phyloP scores from a whole-genome alignment of 2,797 vertebrate genomes.

The Onychomys torridus region DNA sequence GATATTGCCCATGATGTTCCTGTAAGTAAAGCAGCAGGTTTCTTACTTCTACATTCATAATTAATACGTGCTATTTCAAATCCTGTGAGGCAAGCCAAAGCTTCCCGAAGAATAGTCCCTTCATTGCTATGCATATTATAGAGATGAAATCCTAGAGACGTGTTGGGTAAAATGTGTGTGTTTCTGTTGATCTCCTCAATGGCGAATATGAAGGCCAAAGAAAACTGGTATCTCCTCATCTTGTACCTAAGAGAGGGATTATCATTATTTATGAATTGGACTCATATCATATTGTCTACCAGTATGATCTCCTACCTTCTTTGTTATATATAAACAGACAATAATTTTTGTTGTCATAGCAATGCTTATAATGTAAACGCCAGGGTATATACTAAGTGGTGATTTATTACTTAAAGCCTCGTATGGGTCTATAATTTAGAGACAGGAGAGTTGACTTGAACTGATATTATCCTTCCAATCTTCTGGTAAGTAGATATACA shows the following conservation, averaged over 20 bases:
- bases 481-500: neutral
- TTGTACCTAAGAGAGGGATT: neutral
- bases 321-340: too few species aligned
- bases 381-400: neutral
- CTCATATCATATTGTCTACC: neutral
- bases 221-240: neutral
- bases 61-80: neutral
- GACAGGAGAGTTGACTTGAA: neutral
- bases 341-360: neutral
- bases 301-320: neutral
- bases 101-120: neutral
- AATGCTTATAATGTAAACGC: neutral
- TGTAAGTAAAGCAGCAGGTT: neutral
- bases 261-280: neutral
- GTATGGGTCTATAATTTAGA: neutral
- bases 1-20: neutral
- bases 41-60: neutral
- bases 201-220: neutral
- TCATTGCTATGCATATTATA: neutral
- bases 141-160: neutral
- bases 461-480: neutral
- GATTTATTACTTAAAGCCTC: rapidly evolving
- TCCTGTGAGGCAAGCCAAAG: neutral
- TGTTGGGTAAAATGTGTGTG: neutral
- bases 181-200: neutral